phyloP scores from a whole-genome alignment of 2,888 invertebrate species.

The Rhaphigaster nebulosa region DNA sequence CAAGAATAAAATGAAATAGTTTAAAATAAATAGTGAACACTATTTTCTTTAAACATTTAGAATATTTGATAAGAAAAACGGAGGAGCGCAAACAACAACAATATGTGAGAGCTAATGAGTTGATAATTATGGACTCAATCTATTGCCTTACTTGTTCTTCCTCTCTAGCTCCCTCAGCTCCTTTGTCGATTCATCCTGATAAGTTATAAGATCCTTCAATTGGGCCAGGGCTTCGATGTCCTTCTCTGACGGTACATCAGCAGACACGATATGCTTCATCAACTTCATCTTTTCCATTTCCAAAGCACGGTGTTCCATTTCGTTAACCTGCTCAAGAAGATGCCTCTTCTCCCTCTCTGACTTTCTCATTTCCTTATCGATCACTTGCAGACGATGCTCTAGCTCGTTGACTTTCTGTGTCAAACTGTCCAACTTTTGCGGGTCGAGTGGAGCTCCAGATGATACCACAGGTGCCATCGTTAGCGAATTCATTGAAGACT shows the following conservation, averaged over 20 bases:
- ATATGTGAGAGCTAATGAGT: too few relatives aligned
- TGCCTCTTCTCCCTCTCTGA: background rate
- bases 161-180: background rate
- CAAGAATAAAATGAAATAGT: too few relatives aligned
- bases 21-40: too few relatives aligned
- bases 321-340: background rate
- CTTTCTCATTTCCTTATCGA: background rate
- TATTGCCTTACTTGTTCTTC: background rate
- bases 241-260: background rate
- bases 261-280: background rate
- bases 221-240: background rate
- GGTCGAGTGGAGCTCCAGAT: background rate
- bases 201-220: background rate
- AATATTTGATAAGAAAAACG: too few relatives aligned
- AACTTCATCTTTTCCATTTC: background rate
- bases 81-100: too few relatives aligned
- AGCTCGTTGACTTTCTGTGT: background rate
- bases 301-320: background rate
- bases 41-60: too few relatives aligned
- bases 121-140: too few relatives aligned
- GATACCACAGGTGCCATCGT: background rate
- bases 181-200: background rate
- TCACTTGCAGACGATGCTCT: background rate
- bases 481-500: background rate
- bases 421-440: background rate